Evolutionary conservation across 35 echinoderm and acorn worm genomes (phyloP), one percentile per base, ranked within the genome.

Genomic region (Acanthaster planci): DNA sequence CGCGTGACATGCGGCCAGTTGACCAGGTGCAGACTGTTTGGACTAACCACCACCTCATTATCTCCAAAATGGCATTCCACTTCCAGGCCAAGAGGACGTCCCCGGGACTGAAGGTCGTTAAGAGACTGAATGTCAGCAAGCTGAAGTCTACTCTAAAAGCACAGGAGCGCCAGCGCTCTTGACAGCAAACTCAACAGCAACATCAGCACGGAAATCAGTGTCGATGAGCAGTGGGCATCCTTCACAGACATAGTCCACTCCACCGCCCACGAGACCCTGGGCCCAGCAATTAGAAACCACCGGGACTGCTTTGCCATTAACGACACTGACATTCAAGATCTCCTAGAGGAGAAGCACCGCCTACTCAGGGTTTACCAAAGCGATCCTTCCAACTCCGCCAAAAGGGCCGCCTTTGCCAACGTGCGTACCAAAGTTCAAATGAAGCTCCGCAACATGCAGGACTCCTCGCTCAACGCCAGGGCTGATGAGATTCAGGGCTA

Each of bases 11-110:
- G 2, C 51, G 23, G 21, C 38, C n/a, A n/a, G n/a, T n/a, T 82
- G 4, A 86, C 89, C 18, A 86, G 82, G 88, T 18, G 51, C 88
- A 19, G 82, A 90, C 7, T 84, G 81, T n/a, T 53, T 79, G 60
- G 82, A 91, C 89, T n/a, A 55, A 86, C 42, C 89, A 91, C 55
- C 52, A 55, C 4, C 40, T 91, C 7, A 38, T 91, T 22, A 30
- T 80, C 77, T 86, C 83, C 4, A 81, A 86, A 27, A 5, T 91
- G 31, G 52, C 38, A 4, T 35, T 91, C n/a, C 0, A 1, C 22
- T 14, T 86, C 31, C 50, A 86, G 16, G 76, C 83, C 6, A 14
- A 55, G 72, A 79, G 67, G 78, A 5, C 52, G 5, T 47, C 76
- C 0, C 83, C 80, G 32, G 56, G 54, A n/a, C 32, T 40, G 30